These are phyloP conservation scores for Gandaritis pyraliata DNA, from an alignment of 2,888 invertebrate genomes.

Conservation along the genomic window DNA sequence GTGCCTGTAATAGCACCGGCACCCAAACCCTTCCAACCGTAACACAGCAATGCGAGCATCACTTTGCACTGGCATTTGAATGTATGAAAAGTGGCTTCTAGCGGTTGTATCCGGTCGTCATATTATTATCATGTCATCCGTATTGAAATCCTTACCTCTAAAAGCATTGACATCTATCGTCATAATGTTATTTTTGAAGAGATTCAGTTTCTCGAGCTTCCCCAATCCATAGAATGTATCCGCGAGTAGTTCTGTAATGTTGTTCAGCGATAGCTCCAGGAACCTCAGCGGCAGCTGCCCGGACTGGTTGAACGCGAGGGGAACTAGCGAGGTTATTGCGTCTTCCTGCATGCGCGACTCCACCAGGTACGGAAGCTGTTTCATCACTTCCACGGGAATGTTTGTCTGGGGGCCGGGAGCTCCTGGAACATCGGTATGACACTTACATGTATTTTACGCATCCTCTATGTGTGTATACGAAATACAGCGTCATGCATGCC, in stretches of 20 bases:
- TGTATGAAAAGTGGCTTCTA: too few species aligned
- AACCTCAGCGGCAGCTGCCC: background rate
- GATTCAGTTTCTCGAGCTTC: slow-evolving; percentile 34
- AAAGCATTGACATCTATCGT: slow-evolving; percentile 10
- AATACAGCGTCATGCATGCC: too few species aligned
- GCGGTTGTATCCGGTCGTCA: background rate
- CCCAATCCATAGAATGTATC: slow-evolving; percentile 42
- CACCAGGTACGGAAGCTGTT: background rate
- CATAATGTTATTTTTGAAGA: slow-evolving; percentile 45
- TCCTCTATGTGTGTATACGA: too few species aligned
- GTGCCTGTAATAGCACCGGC: too few species aligned
- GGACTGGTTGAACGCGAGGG: background rate
- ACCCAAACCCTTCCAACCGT: too few species aligned
- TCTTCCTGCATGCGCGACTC: background rate
- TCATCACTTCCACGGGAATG: slow-evolving; percentile 1
- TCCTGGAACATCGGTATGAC: background rate
- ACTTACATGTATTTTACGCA: background rate
- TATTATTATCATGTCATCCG: too few species aligned
- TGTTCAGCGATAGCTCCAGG: slow-evolving; percentile 34
- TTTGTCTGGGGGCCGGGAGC: background rate
- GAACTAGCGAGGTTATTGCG: background rate
- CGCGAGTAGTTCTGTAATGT: slow-evolving; percentile 29
- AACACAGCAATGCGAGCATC: too few species aligned
- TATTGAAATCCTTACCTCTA: slow-evolving; percentile 4
- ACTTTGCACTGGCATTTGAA: too few species aligned